These are phyloP conservation scores for Motacilla tschutschensis DNA, from an alignment of 2,113 vertebrate species.

Conservation along the genomic window DNA sequence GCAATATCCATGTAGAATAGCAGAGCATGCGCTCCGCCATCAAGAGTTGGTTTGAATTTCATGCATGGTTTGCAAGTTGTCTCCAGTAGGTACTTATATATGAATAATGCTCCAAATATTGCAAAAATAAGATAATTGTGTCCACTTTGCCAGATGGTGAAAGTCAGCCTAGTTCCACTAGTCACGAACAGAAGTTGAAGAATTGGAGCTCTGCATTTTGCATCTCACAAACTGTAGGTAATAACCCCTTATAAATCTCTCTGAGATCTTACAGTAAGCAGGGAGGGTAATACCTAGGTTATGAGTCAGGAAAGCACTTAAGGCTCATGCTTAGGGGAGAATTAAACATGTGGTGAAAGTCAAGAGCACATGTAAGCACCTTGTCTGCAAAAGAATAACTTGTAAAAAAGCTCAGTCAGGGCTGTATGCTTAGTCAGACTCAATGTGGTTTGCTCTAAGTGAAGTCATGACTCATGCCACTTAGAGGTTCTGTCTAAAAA, in stretches of 20 bases:
- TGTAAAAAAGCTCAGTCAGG: not conserved
- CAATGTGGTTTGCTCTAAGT: not conserved
- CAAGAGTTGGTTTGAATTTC: not conserved
- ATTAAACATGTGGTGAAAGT: slow-evolving; percentile 17
- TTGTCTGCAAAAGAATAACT: not conserved
- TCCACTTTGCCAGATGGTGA: not conserved
- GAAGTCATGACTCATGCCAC: not conserved
- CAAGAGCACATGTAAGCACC: not conserved
- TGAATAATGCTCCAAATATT: not conserved
- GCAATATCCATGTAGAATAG: not conserved
- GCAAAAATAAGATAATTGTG: not conserved
- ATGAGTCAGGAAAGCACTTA: not conserved
- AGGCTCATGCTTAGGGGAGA: not conserved
- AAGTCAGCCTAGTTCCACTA: not conserved
- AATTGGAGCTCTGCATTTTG: not conserved
- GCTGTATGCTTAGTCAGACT: not conserved
- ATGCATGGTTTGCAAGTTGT: not conserved
- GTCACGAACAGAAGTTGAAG: not conserved
- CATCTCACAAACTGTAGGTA: not conserved
- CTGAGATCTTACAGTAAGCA: not conserved
- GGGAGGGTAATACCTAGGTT: not conserved
- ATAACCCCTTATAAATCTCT: not conserved
- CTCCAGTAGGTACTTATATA: not conserved
- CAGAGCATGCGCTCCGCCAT: not conserved
- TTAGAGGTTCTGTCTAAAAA: not conserved